Base-by-base conservation (phyloP, 2,797 vertebrate genomes). In the Diplodus puntazzo region DNA sequence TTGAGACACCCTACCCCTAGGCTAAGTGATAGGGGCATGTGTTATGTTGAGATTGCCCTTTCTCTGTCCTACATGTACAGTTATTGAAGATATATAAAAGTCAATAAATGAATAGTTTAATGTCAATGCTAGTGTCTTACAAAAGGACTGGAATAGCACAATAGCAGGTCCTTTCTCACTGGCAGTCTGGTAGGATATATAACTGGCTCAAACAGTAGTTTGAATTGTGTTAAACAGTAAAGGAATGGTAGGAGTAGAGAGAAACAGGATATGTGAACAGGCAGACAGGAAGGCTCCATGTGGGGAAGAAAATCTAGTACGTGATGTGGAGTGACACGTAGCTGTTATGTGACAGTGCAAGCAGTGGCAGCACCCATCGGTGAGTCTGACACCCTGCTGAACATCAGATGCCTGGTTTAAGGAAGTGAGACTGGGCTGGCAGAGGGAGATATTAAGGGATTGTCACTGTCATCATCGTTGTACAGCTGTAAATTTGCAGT, bases 321-420 rank as follows among this genome's bases (percentile, higher is more conserved):
- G 46, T 88, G 64, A 92, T 92, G 80, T 52, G 63, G 69, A 77
- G 52, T 60, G 89, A 92, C 84, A 67, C 9, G 1, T 62, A 63
- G 77, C 78, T 87, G 82, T 88, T 79, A 69, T 77, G 75, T 71
- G 80, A 73, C 25, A 46, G 39, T 17, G 55, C 76, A 34, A 59
- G 70, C 57, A 42, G 77, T 75, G 88, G 73, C 75, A 72, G 82
- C 27, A 5, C 83, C 78, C 87, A 55, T 70, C 57, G 42, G 85
- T 69, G 76, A 75, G 53, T 73, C 53, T 1, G 79, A 79, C 79
- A n/a, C 67, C 86, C 80, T 20, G 76, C 87, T 73, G 82, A 76
- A 53, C 60, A 70, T 12, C 21, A 80, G 20, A 55, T 0, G 52
- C 43, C 72, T 52, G 63, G 23, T 69, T 76, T 34, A 57, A 61